phyloP scores from a whole-genome alignment of 2,113 vertebrate species.

The Chrysochloris asiatica region DNA sequence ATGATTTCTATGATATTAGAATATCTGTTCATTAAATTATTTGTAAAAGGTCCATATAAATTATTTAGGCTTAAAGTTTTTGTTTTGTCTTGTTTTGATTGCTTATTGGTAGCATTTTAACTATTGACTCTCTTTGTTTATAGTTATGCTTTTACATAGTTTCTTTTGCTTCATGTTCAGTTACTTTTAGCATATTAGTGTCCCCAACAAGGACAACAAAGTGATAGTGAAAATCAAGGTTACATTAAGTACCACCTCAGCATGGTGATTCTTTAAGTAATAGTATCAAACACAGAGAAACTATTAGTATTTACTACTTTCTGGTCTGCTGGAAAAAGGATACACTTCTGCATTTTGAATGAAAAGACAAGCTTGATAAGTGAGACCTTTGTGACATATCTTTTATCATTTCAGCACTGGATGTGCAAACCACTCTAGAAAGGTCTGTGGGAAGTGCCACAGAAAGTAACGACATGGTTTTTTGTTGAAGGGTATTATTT shows the following conservation, averaged over 20 bases:
- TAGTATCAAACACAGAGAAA: neutral
- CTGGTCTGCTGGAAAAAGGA: neutral
- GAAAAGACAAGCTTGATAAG: neutral
- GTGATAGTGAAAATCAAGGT: neutral
- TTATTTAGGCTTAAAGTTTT: neutral
- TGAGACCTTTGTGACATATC: too few relatives aligned
- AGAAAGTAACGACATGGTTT: neutral
- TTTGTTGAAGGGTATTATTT: neutral
- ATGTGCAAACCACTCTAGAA: neutral
- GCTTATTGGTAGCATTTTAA: neutral
- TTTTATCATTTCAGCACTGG: too few relatives aligned
- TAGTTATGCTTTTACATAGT: neutral
- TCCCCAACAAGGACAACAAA: neutral
- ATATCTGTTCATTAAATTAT: neutral
- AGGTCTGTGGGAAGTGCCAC: fast-evolving
- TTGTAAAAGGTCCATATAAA: neutral
- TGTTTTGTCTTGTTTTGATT: neutral
- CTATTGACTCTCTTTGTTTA: neutral
- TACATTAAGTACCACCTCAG: neutral
- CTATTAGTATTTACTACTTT: neutral
- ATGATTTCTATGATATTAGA: neutral
- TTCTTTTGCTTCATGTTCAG: neutral
- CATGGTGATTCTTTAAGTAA: neutral
- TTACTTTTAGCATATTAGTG: neutral
- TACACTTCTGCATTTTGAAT: neutral